Evolutionary conservation across 2,113 vertebrate species (phyloP), one percentile per base, ranked within the genome.

Genomic region (Hemichromis elongatus): DNA sequence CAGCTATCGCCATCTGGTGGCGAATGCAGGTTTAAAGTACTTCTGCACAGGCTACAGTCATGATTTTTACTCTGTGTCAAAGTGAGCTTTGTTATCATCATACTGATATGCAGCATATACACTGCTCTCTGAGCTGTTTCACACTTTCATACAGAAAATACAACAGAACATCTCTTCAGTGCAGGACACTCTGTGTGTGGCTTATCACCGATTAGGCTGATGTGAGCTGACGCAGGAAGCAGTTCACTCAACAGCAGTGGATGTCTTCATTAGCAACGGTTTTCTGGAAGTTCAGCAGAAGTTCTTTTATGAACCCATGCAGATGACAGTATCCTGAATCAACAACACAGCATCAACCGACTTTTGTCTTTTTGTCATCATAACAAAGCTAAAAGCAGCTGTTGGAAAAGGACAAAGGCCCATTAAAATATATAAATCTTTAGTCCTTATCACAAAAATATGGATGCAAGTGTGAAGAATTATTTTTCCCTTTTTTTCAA

Each of bases 11-110:
- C 35, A 24, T 70, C 37, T 70, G 66, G 66, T 70, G 66, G 66
- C 2, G 6, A 70, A 26, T 18, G 66, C 37, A 45, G 37, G 21
- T 24, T 70, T 3, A 6, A 42, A 40, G 35, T n/a, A 66, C 35
- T 40, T 45, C 13, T 26, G 37, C 63, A 45, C 63, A 28, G 54
- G 54, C 24, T 24, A 14, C 24, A 19, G 33, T 6, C 19, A 66
- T 0, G 61, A 40, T 70, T 70, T 45, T 2, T 24, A 26, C 66
- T n/a, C n/a, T n/a, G n/a, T 0, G 66, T 70, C 40, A 47, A 68
- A 2, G 7, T 68, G 19, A 68, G 63, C 35, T 68, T 24, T 24
- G 37, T 68, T 42, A 42, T 68, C n/a, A 9, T 4, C 37, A 68
- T 9, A 13, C 63, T 24, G n/a, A 42, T 73, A 73, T 7, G 14